phyloP scores from a whole-genome alignment of 1,140 invertebrate species.

The Danaus plexippus region DNA sequence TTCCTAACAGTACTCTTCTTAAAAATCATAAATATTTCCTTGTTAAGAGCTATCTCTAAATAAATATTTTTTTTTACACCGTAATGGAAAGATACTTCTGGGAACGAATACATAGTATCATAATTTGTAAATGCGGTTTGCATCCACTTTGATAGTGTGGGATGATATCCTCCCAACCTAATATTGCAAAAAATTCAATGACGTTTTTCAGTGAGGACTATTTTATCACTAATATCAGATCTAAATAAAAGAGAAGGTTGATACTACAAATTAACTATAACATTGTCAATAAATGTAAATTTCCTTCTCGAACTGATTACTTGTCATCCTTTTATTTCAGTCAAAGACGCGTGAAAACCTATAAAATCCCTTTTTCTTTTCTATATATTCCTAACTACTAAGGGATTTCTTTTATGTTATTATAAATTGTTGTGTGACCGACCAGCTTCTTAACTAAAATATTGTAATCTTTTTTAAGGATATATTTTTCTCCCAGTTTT shows the following conservation, averaged over 20 bases:
- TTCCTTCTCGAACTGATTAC: conserved; percentile 1
- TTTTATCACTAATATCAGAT: conserved; percentile 4
- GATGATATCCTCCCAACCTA: background rate
- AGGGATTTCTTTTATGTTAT: too few relatives aligned
- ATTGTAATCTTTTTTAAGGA: too few relatives aligned
- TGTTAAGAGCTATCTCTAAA: background rate
- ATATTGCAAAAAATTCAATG: too few relatives aligned
- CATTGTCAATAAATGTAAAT: background rate
- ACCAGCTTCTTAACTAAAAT: too few relatives aligned
- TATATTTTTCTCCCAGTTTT: too few relatives aligned
- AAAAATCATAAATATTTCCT: background rate
- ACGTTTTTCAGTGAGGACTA: background rate
- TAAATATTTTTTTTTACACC: conserved; percentile 2
- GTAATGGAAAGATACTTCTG: background rate
- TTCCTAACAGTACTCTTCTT: too few relatives aligned
- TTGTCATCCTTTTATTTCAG: conserved; percentile 1
- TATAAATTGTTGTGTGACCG: too few relatives aligned
- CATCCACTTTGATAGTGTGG: background rate
- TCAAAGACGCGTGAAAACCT: background rate
- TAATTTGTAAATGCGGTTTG: background rate
- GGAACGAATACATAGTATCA: background rate
- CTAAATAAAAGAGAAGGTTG: background rate
- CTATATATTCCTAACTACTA: too few relatives aligned
- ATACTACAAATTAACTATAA: background rate
- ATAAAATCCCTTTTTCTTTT: too few relatives aligned